Base-by-base conservation (phyloP, 2,113 vertebrate genomes). In the Grus americana region DNA sequence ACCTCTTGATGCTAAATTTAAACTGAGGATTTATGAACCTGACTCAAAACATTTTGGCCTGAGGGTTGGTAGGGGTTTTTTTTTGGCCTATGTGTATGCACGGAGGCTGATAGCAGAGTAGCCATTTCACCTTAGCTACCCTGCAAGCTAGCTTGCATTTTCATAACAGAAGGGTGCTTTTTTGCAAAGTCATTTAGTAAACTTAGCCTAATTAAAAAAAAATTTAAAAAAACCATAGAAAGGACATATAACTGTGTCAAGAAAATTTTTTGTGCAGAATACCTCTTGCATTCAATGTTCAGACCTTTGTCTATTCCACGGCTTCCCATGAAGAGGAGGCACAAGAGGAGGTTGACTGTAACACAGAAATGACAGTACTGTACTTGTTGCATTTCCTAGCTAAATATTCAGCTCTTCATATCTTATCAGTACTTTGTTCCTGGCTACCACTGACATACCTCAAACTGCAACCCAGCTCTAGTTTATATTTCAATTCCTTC, bases 181-280 rank as follows among this genome's bases (percentile, higher is more conserved):
- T 65, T 24, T 49, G 2, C 12, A 44, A 11, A 3, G 13, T 86
- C 27, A 49, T 73, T 92, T 54, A 30, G 21, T 73, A 49, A 88
- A 76, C 11, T 19, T 49, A 17, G 6, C 17, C 42, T 70, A 80
- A 91, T 52, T 32, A 11, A 47, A 65, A 55, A 59, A 21, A 46
- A 71, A 2, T 14, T 55, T 29, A 5, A 10, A 16, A 62, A 21
- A 71, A 84, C 11, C 12, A 1, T 55, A 50, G 13, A 74, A 88
- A 6, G 14, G 11, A 47, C 2, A 13, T 10, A 23, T 27, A 58
- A 54, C 1, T 18, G 13, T 36, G 27, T 78, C 59, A 34, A 46
- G 22, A 36, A 67, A 13, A 6, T 0, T 14, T 6, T 0, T 14
- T 59, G 54, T 6, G 0, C 11, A 36, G 66, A 76, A 76, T 40